Base-by-base conservation (phyloP, 2,797 vertebrate genomes). In the Macrochelys suwanniensis region DNA sequence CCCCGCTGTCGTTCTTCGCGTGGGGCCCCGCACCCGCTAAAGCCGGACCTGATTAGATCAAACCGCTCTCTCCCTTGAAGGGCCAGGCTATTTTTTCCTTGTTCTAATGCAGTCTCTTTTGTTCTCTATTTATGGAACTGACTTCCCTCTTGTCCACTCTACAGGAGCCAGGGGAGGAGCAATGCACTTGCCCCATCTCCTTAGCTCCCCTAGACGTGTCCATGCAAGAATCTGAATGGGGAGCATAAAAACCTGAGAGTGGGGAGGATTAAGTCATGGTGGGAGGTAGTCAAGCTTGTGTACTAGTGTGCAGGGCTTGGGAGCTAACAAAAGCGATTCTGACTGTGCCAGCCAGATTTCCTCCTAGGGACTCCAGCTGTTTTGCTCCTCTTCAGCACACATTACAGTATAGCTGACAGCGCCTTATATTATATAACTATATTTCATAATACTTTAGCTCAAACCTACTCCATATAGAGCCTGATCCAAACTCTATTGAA, bases 211-310 rank as follows among this genome's bases (percentile, higher is more conserved):
- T 42, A 42, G 21, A 21, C 19, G 5, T 78, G 12, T 21, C 37
- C 19, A 23, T 47, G 11, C 1, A 23, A 5, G 33, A 25, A 80
- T 1, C 4, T 61, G n/a, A 49, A 8, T 19, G 45, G 79, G 11
- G 57, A n/a, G 84, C 76, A 42, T 2, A 2, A 37, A 2, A 16
- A 4, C 28, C 33, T 49, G 17, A 0, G 5, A 11, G 4, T 57
- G 31, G 25, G 17, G 50, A 79, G 10, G 57, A 31, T 49, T 76
- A 11, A 68, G 89, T 19, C 13, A 13, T 26, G 57, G 2, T 15
- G 1, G 0, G 33, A 31, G 0, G 3, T 82, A 33, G 1, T 5
- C 21, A 6, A 1, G 5, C 17, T 51, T 5, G 0, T 0, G 7
- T 10, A 1, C 57, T 80, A 74, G 19, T 3, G 2, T 2, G 76